phyloP scores from a whole-genome alignment of 2,113 vertebrate genomes.

The Rhinopomastus cyanomelas region DNA sequence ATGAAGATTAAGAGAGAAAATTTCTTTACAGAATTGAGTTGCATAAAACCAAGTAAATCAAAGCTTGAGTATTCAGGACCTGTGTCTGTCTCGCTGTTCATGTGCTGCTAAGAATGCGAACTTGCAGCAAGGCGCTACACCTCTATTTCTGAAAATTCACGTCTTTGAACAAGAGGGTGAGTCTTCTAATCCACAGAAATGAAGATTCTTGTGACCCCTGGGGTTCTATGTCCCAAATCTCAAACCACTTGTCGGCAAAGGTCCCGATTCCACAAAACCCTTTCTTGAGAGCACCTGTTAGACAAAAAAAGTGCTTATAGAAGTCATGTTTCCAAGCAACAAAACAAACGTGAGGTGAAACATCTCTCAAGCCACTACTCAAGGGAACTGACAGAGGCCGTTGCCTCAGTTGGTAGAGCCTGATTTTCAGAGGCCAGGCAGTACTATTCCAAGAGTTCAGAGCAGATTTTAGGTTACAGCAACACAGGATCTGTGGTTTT shows the following conservation, averaged over 20 bases:
- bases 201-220: neutral
- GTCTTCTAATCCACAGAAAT: neutral
- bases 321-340: slow-evolving; percentile 29
- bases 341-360: neutral
- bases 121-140: neutral
- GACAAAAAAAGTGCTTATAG: neutral
- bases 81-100: neutral
- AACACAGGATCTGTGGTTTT: neutral
- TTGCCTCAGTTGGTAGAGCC: neutral
- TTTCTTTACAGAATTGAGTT: neutral
- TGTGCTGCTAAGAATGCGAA: neutral
- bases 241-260: neutral
- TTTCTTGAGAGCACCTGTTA: neutral
- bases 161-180: neutral
- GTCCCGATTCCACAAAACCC: neutral
- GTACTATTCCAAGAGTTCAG: neutral
- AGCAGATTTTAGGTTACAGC: neutral
- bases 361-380: neutral
- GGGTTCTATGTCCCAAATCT: neutral
- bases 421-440: neutral
- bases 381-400: neutral
- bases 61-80: neutral
- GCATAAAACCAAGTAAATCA: neutral
- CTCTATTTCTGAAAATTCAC: neutral
- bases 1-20: neutral